Percentiles rank a stretch among this genome's conserved stretches.
Conservation (phyloP, 2,888 invertebrate genomes). For the Eupithecia dodoneata region DNA sequence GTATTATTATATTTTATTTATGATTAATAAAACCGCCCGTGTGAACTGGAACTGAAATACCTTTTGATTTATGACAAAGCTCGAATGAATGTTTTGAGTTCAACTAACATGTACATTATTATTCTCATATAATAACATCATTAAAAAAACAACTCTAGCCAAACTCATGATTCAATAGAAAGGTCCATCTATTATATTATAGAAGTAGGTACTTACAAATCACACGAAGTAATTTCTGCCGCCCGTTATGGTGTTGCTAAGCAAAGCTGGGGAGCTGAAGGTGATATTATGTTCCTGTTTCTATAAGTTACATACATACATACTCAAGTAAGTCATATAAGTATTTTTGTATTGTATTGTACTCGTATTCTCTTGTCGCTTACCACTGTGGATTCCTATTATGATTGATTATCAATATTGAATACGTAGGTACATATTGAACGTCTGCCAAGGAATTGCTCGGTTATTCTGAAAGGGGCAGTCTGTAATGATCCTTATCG, state of each 20-base stretch:
- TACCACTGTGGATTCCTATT: neutral
- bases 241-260: neutral
- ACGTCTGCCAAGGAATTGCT: slow-evolving; percentile 27
- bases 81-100: neutral
- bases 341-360: no score
- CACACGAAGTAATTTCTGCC: neutral
- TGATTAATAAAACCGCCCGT: neutral
- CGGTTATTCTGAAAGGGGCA: slow-evolving; percentile 25
- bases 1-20: no score
- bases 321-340: neutral
- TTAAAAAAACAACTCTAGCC: neutral
- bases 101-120: neutral
- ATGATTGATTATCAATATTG: neutral
- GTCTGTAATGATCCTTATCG: slow-evolving; percentile 35
- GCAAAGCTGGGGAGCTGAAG: no score
- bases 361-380: neutral
- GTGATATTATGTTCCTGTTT: neutral
- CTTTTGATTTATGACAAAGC: neutral
- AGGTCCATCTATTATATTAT: neutral
- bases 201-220: neutral
- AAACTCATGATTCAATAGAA: neutral
- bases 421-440: slow-evolving; percentile 19
- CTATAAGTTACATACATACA: neutral
- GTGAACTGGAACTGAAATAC: neutral
- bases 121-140: neutral